Base-by-base conservation (phyloP, 2,797 vertebrate species). In the Malacoraja senta region DNA sequence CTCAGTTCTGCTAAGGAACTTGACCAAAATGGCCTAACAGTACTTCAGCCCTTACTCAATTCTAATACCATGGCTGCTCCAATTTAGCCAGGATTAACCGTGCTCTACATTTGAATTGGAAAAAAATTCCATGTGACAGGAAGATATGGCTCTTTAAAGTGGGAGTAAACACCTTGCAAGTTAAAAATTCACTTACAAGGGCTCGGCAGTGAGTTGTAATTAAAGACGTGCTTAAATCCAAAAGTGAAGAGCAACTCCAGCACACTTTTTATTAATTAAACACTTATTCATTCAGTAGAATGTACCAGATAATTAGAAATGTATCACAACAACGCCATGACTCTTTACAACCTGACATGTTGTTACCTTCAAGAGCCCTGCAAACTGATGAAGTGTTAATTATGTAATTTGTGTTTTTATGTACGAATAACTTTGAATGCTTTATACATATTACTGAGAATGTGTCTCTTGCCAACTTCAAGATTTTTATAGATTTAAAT, bases 341-440 rank as follows among this genome's bases (percentile, higher is more conserved):
- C 72, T 74, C 90, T 76, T 76, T 92, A 92, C 29, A 92, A 76
- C 38, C 72, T 92, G 71, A 74, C 90, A 92, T 76, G 90, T 76
- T 92, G 90, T 76, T 92, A 53, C 71, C 71, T 74, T 92, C 90
- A 92, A 92, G 90, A 92, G 65, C 72, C 9, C 72, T 92, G 90
- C 38, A 92, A 76, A 76, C 35, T 76, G 72, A 92, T 92, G 71
- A 92, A 92, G 90, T 92, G 90, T 74, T 92, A 92, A 92, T 92
- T 92, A 92, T 92, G 35, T 76, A 74, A 92, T 92, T 92, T 72
- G 44, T 74, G 68, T 76, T 92, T 26, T 68, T 88, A 88, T 44
- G 65, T 53, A 74, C 24, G 38, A 92, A 92, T 76, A 92, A 92
- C 68, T 92, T 76, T 76, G 90, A 92, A 76, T 76, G 53, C 90